Base-by-base conservation (phyloP, 1,140 invertebrate species). In the Neodiprion virginianus region DNA sequence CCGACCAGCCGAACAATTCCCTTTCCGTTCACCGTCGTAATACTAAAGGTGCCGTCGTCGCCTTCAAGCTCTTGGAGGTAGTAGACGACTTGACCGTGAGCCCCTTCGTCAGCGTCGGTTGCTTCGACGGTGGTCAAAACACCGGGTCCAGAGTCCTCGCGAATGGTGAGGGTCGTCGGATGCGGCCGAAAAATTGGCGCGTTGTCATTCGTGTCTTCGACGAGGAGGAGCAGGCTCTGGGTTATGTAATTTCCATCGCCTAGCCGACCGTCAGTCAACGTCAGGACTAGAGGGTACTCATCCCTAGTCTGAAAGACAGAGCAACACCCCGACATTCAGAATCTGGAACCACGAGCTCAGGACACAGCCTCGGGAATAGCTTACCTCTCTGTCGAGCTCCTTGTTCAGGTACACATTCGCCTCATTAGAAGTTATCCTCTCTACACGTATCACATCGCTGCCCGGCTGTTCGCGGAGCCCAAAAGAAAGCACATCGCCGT, bases 131-230 rank as follows among this genome's bases (percentile, higher is more conserved):
- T 94, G 3, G 93, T 92, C 40, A 98, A 87, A 75, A 96, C 88
- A 12, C 93, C 92, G 1, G 94, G 92, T 1, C 90, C 86, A 53
- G 93, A 92, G 85, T 97, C 93, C 89, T 98, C 96, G 69, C 90
- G 91, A 4, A 97, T 90, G 71, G 92, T 93, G 70, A 98, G 89
- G 48, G 95, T 94, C 7, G 94, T 92, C 75, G 94, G 94, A 88
- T 96, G 96, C 12, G 95, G 93, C 80, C 94, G 92, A 86, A 97
- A 98, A 69, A 96, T 91, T 5, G 96, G 96, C 75, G 93, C 92
- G 89, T 96, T 96, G 88, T 98, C 96, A 81, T 98, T 98, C 10
- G 96, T 93, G 85, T 98, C 96, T 88, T 97, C 96, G 0, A 98
- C 95, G 69, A 97, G 89, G 14, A 97, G 87, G 72, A 97, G 88